Evolutionary conservation across 30 jellyfish, hydroid and myxozoan species (phyloP).

Genomic region (Hydractinia symbiolongicarpus): DNA sequence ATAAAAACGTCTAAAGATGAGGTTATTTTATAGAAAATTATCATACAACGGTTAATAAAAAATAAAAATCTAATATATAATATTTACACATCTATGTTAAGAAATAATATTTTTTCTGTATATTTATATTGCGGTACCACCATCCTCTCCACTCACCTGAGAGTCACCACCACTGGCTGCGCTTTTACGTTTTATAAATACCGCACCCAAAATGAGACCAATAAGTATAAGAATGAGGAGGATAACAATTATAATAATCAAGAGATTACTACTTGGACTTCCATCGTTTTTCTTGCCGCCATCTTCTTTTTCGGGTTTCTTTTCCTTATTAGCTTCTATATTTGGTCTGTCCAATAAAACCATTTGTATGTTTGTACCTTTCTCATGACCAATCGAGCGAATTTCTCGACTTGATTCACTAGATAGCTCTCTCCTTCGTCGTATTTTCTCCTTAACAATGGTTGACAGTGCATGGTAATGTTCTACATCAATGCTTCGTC

Average conservation of each 20-base stretch:
- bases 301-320: not conserved
- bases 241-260: constrained; percentile 10
- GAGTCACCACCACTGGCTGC: not conserved
- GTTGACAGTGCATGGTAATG: not conserved
- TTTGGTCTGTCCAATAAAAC: constrained; percentile 17
- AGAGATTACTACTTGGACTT: not conserved
- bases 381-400: constrained; percentile 48
- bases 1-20: no score
- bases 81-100: no score
- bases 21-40: no score
- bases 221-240: not conserved
- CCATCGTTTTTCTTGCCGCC: not conserved
- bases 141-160: not conserved
- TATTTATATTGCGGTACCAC: constrained; percentile 6
- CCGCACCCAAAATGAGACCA: not conserved
- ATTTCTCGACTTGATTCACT: constrained; percentile 27
- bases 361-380: constrained; percentile 85
- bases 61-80: no score
- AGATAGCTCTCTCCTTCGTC: not conserved
- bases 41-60: no score
- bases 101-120: no score
- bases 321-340: not conserved
- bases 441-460: not conserved
- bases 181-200: not conserved
- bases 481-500: constrained; percentile 55